Percentiles rank a stretch among this genome's conserved stretches.
These are phyloP conservation scores for Phrynocephalus guinanensis DNA, from an alignment of 2,797 vertebrate species.

Conservation along the genomic window DNA sequence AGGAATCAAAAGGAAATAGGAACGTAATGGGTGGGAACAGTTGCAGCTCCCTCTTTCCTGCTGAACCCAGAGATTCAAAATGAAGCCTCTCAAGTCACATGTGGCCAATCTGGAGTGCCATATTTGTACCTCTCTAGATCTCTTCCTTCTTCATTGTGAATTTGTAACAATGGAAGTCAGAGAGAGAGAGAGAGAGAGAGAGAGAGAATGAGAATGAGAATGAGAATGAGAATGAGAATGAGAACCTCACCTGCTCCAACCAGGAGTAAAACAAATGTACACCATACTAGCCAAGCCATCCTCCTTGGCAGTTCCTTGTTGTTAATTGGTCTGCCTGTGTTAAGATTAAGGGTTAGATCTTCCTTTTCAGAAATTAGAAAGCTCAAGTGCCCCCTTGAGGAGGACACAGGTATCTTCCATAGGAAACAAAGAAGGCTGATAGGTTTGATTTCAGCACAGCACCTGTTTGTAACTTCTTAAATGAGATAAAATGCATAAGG, in stretches of 20 bases:
- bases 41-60: not conserved
- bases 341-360: not conserved
- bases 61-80: too few species aligned
- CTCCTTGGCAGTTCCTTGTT: not conserved
- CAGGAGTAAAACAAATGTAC: conserved; percentile 32
- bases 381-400: not conserved
- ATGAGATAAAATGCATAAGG: too few species aligned
- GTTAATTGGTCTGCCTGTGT: not conserved
- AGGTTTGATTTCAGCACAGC: too few species aligned
- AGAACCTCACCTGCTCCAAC: conserved; percentile 27
- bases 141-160: too few species aligned
- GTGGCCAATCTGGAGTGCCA: not conserved
- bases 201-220: too few species aligned
- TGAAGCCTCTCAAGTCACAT: not conserved
- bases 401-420: not conserved
- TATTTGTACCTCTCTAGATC: not conserved
- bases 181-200: too few species aligned
- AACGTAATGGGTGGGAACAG: too few species aligned
- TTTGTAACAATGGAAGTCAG: not conserved
- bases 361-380: not conserved
- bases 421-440: not conserved
- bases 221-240: too few species aligned
- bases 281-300: not conserved
- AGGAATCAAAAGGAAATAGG: too few species aligned
- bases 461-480: too few species aligned